A percentile compares a stretch with the other conserved stretches of the same genome.
Evolutionary conservation across 2,888 invertebrate genomes (phyloP).

Genomic region (Stictocephala bisonia): DNA sequence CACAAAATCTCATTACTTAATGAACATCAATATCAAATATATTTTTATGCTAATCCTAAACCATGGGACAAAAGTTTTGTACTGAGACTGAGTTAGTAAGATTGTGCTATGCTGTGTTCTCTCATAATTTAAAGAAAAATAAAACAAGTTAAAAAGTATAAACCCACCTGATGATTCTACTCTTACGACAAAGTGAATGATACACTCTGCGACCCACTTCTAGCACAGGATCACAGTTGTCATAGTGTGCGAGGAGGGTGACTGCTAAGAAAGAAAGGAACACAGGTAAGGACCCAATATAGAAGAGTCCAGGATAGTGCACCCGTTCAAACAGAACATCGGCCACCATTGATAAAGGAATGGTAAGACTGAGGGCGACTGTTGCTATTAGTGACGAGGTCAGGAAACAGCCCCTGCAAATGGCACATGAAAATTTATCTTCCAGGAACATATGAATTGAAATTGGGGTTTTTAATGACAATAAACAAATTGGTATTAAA

Average conservation of each 20-base stretch:
- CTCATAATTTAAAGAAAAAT: slow-evolving; percentile 1
- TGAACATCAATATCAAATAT: no score
- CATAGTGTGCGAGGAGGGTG: slow-evolving; percentile 78
- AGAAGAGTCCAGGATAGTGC: slow-evolving; percentile 70
- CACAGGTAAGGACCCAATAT: slow-evolving; percentile 82
- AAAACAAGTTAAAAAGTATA: slow-evolving; percentile 21
- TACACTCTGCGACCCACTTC: slow-evolving; percentile 69
- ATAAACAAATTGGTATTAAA: no score
- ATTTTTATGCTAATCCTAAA: no score
- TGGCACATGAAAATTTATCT: no score
- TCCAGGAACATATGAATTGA: no score
- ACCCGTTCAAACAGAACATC: slow-evolving; percentile 54
- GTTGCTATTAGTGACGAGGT: slow-evolving; percentile 93
- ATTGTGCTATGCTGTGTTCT: no score
- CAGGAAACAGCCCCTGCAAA: slow-evolving; percentile 89
- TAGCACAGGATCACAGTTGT: slow-evolving; percentile 84
- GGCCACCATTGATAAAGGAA: slow-evolving; percentile 90
- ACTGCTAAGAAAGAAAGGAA: slow-evolving; percentile 79
- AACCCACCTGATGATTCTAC: slow-evolving; percentile 66
- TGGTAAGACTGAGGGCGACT: slow-evolving; percentile 84
- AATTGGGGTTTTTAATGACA: no score
- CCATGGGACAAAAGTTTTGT: no score
- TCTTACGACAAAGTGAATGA: slow-evolving; percentile 65
- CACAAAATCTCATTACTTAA: no score
- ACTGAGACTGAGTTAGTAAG: no score